Percentiles rank a stretch among this genome's conserved stretches.
Conservation (phyloP, 2,113 vertebrate species). For the Okapia johnstoni region DNA sequence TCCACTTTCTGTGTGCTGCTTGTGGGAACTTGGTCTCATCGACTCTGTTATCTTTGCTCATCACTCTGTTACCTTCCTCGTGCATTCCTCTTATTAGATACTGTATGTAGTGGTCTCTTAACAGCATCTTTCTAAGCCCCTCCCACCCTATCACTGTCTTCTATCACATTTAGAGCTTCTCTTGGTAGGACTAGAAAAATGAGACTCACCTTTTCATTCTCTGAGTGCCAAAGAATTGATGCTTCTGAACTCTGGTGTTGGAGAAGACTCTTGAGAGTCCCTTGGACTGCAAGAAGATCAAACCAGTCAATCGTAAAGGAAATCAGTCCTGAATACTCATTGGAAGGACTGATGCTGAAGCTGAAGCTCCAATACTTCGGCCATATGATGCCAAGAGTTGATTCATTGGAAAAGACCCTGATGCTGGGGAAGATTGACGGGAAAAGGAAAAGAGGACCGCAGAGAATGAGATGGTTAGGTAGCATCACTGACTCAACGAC, state of each 20-base stretch:
- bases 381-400: neutral
- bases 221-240: neutral
- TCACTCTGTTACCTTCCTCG: neutral
- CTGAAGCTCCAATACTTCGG: neutral
- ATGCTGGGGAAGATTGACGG: neutral
- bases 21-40: neutral
- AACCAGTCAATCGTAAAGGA: neutral
- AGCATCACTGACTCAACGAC: neutral
- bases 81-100: neutral
- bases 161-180: neutral
- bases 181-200: neutral
- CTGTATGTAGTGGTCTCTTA: neutral
- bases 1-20: neutral
- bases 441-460: neutral
- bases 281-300: neutral
- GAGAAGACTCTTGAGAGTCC: neutral
- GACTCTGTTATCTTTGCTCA: neutral
- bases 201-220: neutral
- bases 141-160: neutral
- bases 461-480: neutral
- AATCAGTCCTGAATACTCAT: neutral
- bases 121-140: neutral
- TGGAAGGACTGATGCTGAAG: neutral
- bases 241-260: neutral
- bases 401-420: neutral